Evolutionary conservation across 2,888 invertebrate species (phyloP), one percentile per base, ranked within the genome.

Genomic region (Frankliniella fusca): DNA sequence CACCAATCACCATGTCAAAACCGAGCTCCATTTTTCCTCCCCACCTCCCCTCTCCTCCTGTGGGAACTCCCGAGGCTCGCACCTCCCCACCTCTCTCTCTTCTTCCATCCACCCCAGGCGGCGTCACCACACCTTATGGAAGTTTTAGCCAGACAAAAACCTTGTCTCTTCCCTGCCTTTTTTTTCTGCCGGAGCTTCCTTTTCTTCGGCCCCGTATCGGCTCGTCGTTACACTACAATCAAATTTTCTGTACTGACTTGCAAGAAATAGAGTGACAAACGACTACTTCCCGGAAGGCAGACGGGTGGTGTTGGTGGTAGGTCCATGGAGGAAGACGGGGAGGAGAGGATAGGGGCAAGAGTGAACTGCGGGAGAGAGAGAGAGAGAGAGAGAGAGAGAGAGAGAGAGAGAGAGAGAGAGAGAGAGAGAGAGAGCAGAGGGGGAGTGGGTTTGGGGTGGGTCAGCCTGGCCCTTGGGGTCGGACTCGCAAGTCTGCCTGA

Each of bases 1-100:
- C 70, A 76, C 23, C 70, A 76, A 76, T 76, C 70, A 76, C 70
- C 61, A 61, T 61, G 61, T 61, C 61, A 61, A 11, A 18, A 11
- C 20, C 61, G 20, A n/a, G 61, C 61, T 61, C 61, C 61, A 61
- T 61, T 61, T 61, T 61, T 61, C 61, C 61, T 18, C 15, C 20
- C 61, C 54, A 20, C 54, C 15, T 15, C 50, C 10, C 50, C 50
- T 9, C 65, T 65, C 20, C 20, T 11, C 54, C 54, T 1, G 54
- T 15, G 20, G 54, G 12, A 54, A 15, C 18, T 54, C 54, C 15
- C 54, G 5, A 1, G 11, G 15, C 11, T 18, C 54, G 54, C 54
- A 2, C 65, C 20, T 18, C 65, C 65, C 65, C 65, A 20, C 15
- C 54, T 15, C 54, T 54, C 54, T 54, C 18, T 54, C 54, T 54